Percentiles rank a stretch among this genome's conserved stretches.
Conservation (phyloP, 1,140 invertebrate species). For the Proctacanthus coquilletti region DNA sequence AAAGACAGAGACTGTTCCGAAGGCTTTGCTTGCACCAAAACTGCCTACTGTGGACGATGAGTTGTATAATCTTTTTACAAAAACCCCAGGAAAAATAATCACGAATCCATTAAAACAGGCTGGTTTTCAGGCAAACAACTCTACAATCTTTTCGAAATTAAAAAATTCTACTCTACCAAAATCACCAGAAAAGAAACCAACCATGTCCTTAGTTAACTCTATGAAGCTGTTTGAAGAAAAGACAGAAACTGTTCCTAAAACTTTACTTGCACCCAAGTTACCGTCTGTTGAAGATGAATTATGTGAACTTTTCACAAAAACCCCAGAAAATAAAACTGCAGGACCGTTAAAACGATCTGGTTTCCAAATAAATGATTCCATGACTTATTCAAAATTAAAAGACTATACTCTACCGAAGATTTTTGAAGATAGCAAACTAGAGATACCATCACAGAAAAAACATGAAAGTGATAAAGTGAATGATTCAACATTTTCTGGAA, state of each 20-base stretch:
- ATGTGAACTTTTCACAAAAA: conserved; percentile 5
- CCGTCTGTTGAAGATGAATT: not conserved
- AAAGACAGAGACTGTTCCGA: conserved; percentile 23
- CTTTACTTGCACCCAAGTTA: conserved; percentile 6
- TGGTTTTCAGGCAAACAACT: no score
- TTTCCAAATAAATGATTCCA: conserved; percentile 7
- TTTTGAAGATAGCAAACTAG: no score
- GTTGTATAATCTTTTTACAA: no score
- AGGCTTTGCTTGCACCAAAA: conserved; percentile 9
- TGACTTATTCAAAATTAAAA: conserved; percentile 6
- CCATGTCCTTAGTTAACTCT: not conserved
- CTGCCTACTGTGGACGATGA: not conserved
- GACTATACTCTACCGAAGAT: no score
- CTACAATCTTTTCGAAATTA: no score
- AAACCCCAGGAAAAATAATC: no score
- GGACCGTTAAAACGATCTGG: not conserved
- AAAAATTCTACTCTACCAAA: no score
- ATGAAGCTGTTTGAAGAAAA: conserved; percentile 11
- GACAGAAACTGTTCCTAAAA: conserved; percentile 19
- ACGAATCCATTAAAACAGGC: no score
- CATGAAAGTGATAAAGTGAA: no score
- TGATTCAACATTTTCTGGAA: no score
- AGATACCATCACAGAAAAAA: no score
- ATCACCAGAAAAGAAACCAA: not conserved
- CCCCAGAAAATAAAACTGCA: conserved; percentile 4